Evolutionary conservation across 1,140 invertebrate species (phyloP), one percentile per base, ranked within the genome.

Genomic region (Meloidogyne hapla): DNA sequence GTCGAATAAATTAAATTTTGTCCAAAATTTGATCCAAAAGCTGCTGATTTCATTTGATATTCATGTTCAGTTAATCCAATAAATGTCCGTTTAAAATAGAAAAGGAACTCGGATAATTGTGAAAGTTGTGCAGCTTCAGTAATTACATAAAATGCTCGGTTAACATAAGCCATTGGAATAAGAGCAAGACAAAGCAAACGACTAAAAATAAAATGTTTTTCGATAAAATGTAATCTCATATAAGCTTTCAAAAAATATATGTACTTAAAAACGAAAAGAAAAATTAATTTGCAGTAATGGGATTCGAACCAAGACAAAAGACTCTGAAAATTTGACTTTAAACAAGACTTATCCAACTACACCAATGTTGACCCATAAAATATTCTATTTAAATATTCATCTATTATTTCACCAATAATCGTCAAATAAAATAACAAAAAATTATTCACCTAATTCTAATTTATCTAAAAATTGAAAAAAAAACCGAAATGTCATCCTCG

Each of bases 401-500:
- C n/a, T n/a, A n/a, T n/a, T n/a, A n/a, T n/a, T n/a, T 33, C 33
- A 33, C 33, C 3, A 33, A 33, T 8, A 33, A n/a, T n/a, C n/a
- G n/a, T n/a, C 33, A 33, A 33, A 33, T 33, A 33, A 33, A 33
- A n/a, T n/a, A 33, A 33, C 33, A 33, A 33, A 33, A 33, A 33
- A 33, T 6, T 8, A 1, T 8, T 33, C 33, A 33, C 4, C 4
- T 1, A 6, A 5, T 4, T 5, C 45, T 15, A 13, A 1, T 0
- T 56, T 9, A 33, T 0, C 4, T 33, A 6, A 33, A 33, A n/a
- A 56, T n/a, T n/a, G 1, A n/a, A 56, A 56, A 56, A 48, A 18
- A 56, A 56, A 56, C 48, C 48, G 48, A 56, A 56, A 56, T n/a
- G 48, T 56, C 48, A 56, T 56, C 18, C 48, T 56, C 48, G 48